Percentiles rank a stretch among this genome's conserved stretches.
Conservation (phyloP, 2,888 invertebrate species). For the Agonopterix subpropinquella region DNA sequence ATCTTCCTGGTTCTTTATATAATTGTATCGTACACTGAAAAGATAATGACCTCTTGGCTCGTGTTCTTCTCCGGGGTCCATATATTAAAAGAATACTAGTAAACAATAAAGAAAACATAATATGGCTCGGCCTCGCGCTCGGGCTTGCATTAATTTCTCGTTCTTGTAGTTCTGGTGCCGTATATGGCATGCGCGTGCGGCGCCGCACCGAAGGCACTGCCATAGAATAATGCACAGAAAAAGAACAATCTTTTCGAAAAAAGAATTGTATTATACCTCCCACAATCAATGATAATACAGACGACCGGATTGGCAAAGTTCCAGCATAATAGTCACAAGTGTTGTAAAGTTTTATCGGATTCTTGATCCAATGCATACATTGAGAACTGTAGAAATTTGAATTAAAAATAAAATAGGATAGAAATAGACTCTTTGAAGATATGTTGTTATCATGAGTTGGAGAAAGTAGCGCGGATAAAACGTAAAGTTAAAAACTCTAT, state of each 20-base stretch:
- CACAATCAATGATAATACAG: not conserved
- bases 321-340: not conserved
- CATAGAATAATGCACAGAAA: constrained; percentile 25
- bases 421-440: no score
- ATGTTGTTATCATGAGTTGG: no score
- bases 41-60: not conserved
- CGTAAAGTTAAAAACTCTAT: no score
- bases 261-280: not conserved
- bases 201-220: constrained; percentile 38
- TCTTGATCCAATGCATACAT: no score
- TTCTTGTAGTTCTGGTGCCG: constrained; percentile 60
- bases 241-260: not conserved
- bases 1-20: not conserved
- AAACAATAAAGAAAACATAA: constrained; percentile 54
- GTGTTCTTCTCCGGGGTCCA: constrained; percentile 4
- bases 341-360: no score
- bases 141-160: constrained; percentile 60
- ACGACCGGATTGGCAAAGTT: not conserved
- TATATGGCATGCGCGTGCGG: constrained; percentile 65
- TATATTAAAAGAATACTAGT: constrained; percentile 24
- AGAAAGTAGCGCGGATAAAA: no score
- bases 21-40: not conserved
- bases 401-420: no score
- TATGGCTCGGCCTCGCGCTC: constrained; percentile 41
- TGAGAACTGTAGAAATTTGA: no score